Base-by-base conservation (phyloP, 2,113 vertebrate genomes). In the Cinclus cinclus region DNA sequence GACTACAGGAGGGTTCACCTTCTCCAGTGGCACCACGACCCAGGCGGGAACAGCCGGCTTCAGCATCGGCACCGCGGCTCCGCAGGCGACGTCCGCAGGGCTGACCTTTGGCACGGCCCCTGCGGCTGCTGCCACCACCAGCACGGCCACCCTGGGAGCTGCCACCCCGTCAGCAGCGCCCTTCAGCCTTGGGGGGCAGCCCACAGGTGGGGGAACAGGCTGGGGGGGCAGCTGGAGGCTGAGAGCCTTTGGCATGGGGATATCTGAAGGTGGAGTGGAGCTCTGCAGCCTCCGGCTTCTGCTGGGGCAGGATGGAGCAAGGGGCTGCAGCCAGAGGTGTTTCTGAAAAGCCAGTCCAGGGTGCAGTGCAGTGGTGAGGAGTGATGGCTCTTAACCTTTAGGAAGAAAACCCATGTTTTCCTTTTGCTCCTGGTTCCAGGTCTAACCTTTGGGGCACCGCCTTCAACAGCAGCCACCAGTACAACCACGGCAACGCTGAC, bases 81-180 rank as follows among this genome's bases (percentile, higher is more conserved):
- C 91, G 4, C 95, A 90, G 44, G 63, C 95, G 0, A 85, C 84
- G 0, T 46, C 97, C 4, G 0, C 94, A 1, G 98, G 97, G 4
- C 94, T 98, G 81, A 95, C 78, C 50, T 99, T 99, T 53, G 98
- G 98, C 33, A 21, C 97, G 0, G 60, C 98, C 9, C 75, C 97
- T 0, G 79, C 98, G 6, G 94, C 95, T 25, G 59, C 77, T 7
- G 56, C 97, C 56, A 86, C 95, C 6, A 91, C 97, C 6, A 92
- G 96, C 25, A 62, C 97, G 1, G 81, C 97, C 23, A 88, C 75
- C 67, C 42, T 83, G 30, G 74, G 64, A 60, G 69, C 97, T 16
- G 30, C 97, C 11, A 79, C 76, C 7, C 95, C 98, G 47, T 82
- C 98, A 2, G 46, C 95, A 4, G 13, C 92, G 19, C 95, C 97